Percentiles rank a stretch among this genome's conserved stretches.
phyloP scores from a whole-genome alignment of 2,113 vertebrate species.

The Colossoma macropomum region DNA sequence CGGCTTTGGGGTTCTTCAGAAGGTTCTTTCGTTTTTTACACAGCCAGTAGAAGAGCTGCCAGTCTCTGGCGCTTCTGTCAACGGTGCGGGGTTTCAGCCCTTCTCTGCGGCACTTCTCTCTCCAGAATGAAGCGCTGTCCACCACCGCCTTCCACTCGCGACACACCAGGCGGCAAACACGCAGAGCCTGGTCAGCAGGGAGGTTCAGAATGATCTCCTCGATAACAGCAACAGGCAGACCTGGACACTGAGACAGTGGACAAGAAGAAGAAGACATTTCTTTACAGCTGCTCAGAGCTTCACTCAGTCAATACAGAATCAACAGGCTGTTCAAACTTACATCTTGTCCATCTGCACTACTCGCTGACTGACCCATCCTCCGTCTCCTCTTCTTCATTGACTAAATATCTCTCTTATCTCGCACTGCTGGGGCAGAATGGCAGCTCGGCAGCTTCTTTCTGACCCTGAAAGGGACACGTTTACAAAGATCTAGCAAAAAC shows the following conservation, averaged over 20 bases:
- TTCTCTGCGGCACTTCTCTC: slow-evolving; percentile 70
- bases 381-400: not conserved
- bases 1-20: slow-evolving; percentile 71
- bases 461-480: no score
- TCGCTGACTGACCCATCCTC: not conserved
- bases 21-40: slow-evolving; percentile 72
- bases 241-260: not conserved
- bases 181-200: slow-evolving; percentile 65
- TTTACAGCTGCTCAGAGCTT: not conserved
- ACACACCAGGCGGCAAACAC: slow-evolving; percentile 70
- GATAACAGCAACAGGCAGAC: slow-evolving; percentile 65
- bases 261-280: not conserved
- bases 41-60: slow-evolving; percentile 72
- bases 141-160: slow-evolving; percentile 70
- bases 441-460: no score
- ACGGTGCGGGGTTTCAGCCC: slow-evolving; percentile 38
- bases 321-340: not conserved
- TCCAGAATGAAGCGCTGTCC: slow-evolving; percentile 74
- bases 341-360: no score
- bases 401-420: not conserved
- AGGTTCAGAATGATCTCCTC: slow-evolving; percentile 75
- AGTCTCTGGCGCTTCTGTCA: slow-evolving; percentile 59
- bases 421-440: not conserved
- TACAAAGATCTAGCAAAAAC: no score
- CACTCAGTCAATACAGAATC: not conserved